Evolutionary conservation across 1,140 invertebrate genomes (phyloP).

Genomic region (Saxidomus purpurata): DNA sequence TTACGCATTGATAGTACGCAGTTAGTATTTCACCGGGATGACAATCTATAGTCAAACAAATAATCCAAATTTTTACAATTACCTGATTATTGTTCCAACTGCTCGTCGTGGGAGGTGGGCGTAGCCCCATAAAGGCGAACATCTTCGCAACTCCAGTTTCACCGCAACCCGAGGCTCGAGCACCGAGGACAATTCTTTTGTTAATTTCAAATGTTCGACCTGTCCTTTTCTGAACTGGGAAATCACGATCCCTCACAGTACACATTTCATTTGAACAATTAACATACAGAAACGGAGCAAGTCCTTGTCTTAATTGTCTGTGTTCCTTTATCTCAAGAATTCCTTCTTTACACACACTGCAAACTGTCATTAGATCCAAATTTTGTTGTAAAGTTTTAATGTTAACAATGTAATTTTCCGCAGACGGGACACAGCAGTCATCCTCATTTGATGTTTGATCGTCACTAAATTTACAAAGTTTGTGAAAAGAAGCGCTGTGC

Average conservation of each 20-base stretch:
- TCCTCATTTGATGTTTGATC: no score
- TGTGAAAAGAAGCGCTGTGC: no score
- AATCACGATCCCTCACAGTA: not conserved
- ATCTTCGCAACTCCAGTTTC: not conserved
- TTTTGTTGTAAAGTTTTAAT: no score
- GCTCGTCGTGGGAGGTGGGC: not conserved
- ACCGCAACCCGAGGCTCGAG: not conserved
- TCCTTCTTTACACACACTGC: not conserved
- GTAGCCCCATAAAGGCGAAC: slow-evolving; percentile 25
- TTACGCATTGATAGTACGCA: no score
- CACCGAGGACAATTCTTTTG: not conserved
- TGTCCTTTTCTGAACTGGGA: not conserved
- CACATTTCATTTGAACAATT: not conserved
- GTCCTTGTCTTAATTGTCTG: not conserved
- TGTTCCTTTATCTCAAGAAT: not conserved
- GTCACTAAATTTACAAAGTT: no score
- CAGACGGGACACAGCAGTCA: no score
- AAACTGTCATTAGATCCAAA: no score
- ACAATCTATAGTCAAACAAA: no score
- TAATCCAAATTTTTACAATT: no score
- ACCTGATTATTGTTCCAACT: not conserved
- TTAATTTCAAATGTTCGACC: not conserved
- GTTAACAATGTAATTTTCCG: no score
- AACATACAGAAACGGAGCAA: not conserved
- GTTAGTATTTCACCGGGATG: no score